Evolutionary conservation across 2,797 vertebrate species (phyloP).

Genomic region (Fundulus diaphanus): DNA sequence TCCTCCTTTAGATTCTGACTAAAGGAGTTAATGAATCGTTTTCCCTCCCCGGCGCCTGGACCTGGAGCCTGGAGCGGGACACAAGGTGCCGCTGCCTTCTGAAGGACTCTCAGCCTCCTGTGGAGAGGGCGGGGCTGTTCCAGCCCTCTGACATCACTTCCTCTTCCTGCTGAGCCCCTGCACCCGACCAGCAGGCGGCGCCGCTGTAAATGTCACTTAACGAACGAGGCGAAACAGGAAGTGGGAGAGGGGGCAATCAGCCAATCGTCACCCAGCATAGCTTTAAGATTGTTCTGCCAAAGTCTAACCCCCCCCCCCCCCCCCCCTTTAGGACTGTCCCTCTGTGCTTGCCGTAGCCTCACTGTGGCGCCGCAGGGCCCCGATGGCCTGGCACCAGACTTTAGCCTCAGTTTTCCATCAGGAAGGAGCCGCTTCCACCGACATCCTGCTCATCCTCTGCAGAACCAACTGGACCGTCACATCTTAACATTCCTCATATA

Average conservation of each 20-base stretch:
- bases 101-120: background rate
- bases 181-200: slow-evolving; percentile 41
- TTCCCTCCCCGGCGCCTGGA: background rate
- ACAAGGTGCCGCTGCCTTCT: slow-evolving; percentile 5
- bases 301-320: slow-evolving; percentile 30
- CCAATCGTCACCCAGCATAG: slow-evolving; percentile 71
- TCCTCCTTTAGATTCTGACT: background rate
- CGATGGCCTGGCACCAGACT: slow-evolving; percentile 39
- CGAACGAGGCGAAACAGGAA: slow-evolving; percentile 47
- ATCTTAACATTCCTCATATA: slow-evolving; percentile 54
- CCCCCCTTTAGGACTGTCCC: slow-evolving; percentile 1
- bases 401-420: slow-evolving; percentile 35
- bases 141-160: slow-evolving; percentile 48
- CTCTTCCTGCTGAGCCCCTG: slow-evolving; percentile 52
- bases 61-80: slow-evolving; percentile 35
- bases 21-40: background rate
- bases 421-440: slow-evolving; percentile 45
- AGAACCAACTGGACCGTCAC: slow-evolving; percentile 69
- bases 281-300: slow-evolving; percentile 81
- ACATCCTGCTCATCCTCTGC: slow-evolving; percentile 53
- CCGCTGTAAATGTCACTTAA: slow-evolving; percentile 55
- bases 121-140: slow-evolving; percentile 47
- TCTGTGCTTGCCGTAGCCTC: slow-evolving; percentile 17
- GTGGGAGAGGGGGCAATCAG: slow-evolving; percentile 61
- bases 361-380: slow-evolving; percentile 28